These are phyloP conservation scores for Gymnocheta viridis DNA, from an alignment of 2,888 invertebrate species.

Conservation along the genomic window DNA sequence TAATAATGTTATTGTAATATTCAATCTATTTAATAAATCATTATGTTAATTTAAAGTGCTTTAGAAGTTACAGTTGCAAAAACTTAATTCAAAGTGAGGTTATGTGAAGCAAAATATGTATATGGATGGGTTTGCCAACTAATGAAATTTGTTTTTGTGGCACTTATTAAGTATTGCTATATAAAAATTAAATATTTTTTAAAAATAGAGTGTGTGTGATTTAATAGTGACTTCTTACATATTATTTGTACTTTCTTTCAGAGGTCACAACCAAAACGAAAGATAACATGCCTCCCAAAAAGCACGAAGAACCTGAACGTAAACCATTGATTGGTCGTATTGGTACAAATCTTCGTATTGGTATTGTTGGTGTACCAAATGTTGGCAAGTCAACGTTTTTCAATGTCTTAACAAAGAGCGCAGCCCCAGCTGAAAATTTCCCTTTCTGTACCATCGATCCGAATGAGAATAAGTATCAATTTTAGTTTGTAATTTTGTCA, in stretches of 20 bases:
- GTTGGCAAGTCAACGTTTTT: conserved; percentile 99
- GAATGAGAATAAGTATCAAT: conserved; percentile 98
- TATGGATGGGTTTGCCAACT: not conserved
- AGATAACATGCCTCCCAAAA: conserved; percentile 87
- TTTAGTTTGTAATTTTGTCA: conserved; percentile 52
- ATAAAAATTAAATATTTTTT: conserved; percentile 1
- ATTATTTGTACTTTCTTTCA: conserved; percentile 50
- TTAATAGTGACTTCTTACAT: not conserved
- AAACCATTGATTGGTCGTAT: conserved; percentile 96
- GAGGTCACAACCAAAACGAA: conserved; percentile 15
- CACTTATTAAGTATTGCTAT: conserved; percentile 3
- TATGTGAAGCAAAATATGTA: conserved; percentile 48
- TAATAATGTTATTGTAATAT: conserved; percentile 4
- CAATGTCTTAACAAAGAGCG: conserved; percentile 98
- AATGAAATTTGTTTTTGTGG: conserved; percentile 30
- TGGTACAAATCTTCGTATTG: conserved; percentile 97
- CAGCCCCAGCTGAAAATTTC: conserved; percentile 98
- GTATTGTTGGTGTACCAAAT: conserved; percentile 96
- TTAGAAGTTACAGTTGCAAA: conserved; percentile 11
- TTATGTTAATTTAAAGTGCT: not conserved
- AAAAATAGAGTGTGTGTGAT: conserved; percentile 38
- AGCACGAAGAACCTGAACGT: conserved; percentile 93
- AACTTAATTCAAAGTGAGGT: conserved; percentile 57
- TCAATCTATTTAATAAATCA: not conserved
- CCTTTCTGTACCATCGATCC: conserved; percentile 99